Base-by-base conservation (phyloP, 2,113 vertebrate species). In the Sylvia atricapilla region DNA sequence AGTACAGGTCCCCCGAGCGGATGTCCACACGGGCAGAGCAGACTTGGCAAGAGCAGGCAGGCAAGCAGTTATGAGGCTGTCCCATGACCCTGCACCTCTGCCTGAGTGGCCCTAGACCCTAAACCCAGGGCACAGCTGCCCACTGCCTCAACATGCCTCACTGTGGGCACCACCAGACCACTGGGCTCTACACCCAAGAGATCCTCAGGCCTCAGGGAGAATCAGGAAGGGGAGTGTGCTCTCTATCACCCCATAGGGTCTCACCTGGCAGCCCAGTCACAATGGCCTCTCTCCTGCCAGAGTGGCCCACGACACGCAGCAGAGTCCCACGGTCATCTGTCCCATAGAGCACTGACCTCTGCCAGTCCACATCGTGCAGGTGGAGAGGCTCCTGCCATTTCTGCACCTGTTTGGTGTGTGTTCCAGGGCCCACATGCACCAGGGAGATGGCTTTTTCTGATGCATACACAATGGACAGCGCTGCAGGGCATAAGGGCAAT, bases 321-420 rank as follows among this genome's bases (percentile, higher is more conserved):
- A 99, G 68, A 3, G 95, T 97, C 14, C 99, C 98, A 15, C 19
- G 97, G 15, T 97, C 89, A 96, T 99, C 98, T 5, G 97, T 97
- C 97, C 99, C 99, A 15, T 99, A 99, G 28, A 99, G 70, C 86
- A 98, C 97, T 4, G 97, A 97, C 93, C 98, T 98, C 90, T 97
- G 97, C 99, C 98, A 99, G 94, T 98, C 98, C 41, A 99, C 30
- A 22, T 99, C 99, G 96, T 99, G 98, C 15, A 99, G 97, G 46
- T 97, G 91, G 52, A 99, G 83, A 44, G 96, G 60, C 11, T 97
- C 95, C 11, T 94, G 66, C n/a, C 98, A 97, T 52, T 97, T 68
- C 66, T 97, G 97, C 24, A 99, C 89, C 56, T 50, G 9, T 96
- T 50, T 94, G 93, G 8, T 70, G 68, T 5, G 75, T 70, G 50